Percentiles rank a stretch among this genome's conserved stretches.
These are phyloP conservation scores for Stenopsyche tienmushanensis DNA, from an alignment of 1,140 invertebrate genomes.

Conservation along the genomic window DNA sequence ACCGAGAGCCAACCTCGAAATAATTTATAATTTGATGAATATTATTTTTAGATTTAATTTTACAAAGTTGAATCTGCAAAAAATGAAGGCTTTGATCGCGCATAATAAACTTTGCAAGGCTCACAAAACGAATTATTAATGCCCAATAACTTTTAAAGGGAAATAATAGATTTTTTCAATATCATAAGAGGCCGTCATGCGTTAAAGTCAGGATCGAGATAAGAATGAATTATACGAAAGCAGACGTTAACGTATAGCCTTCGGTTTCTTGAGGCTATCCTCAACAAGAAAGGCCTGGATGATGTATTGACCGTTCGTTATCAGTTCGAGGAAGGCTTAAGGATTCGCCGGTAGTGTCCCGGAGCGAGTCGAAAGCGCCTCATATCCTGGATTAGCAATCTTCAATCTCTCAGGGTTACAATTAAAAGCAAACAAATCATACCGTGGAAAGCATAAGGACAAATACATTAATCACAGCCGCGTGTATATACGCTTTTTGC, in stretches of 20 bases:
- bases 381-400: neutral
- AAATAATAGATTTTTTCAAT: too few relatives aligned
- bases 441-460: too few relatives aligned
- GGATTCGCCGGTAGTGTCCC: neutral
- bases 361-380: neutral
- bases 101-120: too few relatives aligned
- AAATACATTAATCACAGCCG: too few relatives aligned
- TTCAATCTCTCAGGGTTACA: neutral
- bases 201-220: neutral
- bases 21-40: too few relatives aligned
- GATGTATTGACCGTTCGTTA: conserved; percentile 1
- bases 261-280: neutral
- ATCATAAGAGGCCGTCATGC: neutral
- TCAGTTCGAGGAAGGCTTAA: neutral
- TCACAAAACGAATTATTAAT: too few relatives aligned
- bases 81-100: too few relatives aligned
- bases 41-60: too few relatives aligned
- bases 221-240: neutral
- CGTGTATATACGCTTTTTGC: too few relatives aligned
- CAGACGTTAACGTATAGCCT: neutral
- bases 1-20: too few relatives aligned
- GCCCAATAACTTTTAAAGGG: too few relatives aligned
- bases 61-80: too few relatives aligned
- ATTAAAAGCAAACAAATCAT: conserved; percentile 1
- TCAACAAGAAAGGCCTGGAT: neutral